Evolutionary conservation across 2,797 vertebrate species (phyloP), one percentile per base, ranked within the genome.

Genomic region (Echiichthys vipera): DNA sequence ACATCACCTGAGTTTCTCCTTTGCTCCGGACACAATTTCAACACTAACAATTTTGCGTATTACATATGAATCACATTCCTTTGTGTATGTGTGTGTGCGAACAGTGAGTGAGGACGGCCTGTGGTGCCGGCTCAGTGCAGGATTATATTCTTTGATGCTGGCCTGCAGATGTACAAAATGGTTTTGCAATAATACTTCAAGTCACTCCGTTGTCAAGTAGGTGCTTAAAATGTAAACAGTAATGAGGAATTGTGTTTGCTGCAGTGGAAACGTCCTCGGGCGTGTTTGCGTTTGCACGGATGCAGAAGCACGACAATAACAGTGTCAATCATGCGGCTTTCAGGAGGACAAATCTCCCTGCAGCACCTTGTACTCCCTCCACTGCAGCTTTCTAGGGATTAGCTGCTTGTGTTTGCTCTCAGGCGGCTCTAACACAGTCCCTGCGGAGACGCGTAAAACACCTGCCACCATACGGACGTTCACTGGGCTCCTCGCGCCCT

Each of bases 331-430:
- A 77, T 43, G 76, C 14, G 1, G 65, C 78, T 84, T 63, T 67
- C 64, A 50, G 65, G 61, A 72, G 71, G 74, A 67, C 65, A 71
- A 59, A 83, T 84, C 78, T 81, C 71, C 77, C 71, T 1, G 71
- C 71, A 64, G 85, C 75, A 82, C 78, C 74, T 73, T 72, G 78
- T 59, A 1, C 67, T 81, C 74, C 39, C 65, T 64, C 73, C 73
- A 6, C 83, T 70, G 84, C 70, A 81, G 84, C 84, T 63, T 77
- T 71, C 77, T 62, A 72, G 63, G 83, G 80, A 84, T 85, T 80
- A 83, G 74, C 65, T 46, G 74, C 72, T 68, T 73, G 61, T 84
- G 84, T 84, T 84, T 83, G 65, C 81, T 72, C 64, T 77, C 77
- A 78, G 81, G 58, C 34, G 80, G 29, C 43, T 55, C 13, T 78